Conservation (phyloP, 2,797 vertebrate species). For the Galaxias olidus region DNA sequence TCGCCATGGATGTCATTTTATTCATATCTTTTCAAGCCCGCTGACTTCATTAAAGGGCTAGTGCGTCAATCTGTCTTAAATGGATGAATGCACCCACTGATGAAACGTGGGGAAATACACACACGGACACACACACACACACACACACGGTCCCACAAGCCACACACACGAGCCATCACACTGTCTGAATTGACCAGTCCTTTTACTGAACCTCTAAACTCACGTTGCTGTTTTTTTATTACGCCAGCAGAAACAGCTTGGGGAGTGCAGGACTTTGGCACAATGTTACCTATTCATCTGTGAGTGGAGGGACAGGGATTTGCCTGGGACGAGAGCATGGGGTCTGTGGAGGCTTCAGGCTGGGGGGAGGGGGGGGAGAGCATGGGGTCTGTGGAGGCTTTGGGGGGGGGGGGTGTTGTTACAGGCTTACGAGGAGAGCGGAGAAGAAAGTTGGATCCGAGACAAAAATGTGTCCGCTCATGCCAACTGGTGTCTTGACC, state of each 20-base stretch:
- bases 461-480: slow-evolving; percentile 77
- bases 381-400: background rate
- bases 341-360: background rate
- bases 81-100: slow-evolving; percentile 75
- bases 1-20: slow-evolving; percentile 75
- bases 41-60: slow-evolving; percentile 77
- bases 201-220: no score
- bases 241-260: slow-evolving; percentile 68
- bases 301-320: slow-evolving; percentile 62
- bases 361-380: slow-evolving; percentile 52
- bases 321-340: slow-evolving; percentile 45
- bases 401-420: slow-evolving; percentile 61
- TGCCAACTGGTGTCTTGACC: slow-evolving; percentile 77
- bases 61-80: slow-evolving; percentile 73
- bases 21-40: slow-evolving; percentile 76
- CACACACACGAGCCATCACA: no score
- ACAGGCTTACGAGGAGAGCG: slow-evolving; percentile 49
- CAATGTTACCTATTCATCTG: slow-evolving; percentile 71
- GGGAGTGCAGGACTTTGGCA: slow-evolving; percentile 57
- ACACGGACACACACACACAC: slow-evolving; percentile 9
- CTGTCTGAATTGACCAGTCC: no score
- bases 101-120: slow-evolving; percentile 65
- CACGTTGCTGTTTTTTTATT: slow-evolving; percentile 33
- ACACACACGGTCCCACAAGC: no score
- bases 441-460: slow-evolving; percentile 71